Conservation (phyloP, 2,888 invertebrate genomes). For the Cephus spinipes region DNA sequence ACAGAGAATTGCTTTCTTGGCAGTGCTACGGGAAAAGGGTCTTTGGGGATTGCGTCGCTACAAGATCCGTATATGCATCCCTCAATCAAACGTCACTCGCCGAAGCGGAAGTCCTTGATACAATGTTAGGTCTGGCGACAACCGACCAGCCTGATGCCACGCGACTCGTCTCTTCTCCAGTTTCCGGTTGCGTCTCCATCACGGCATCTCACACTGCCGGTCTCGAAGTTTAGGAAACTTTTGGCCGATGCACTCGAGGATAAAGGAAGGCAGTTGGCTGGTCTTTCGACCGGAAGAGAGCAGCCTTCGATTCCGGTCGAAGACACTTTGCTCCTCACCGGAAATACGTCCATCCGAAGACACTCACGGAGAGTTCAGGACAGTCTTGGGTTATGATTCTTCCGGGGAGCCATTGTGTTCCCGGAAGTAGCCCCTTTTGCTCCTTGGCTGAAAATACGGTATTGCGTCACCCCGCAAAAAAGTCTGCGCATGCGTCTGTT, state of each 20-base stretch:
- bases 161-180: neutral
- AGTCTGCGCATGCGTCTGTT: neutral
- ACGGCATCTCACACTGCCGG: neutral
- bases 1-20: neutral
- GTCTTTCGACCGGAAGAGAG: conserved; percentile 41
- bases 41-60: neutral
- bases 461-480: neutral
- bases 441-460: neutral
- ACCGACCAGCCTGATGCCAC: neutral
- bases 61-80: neutral
- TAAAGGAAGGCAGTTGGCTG: conserved; percentile 46
- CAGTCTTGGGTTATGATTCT: neutral
- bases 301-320: conserved; percentile 44
- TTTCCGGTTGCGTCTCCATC: neutral
- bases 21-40: neutral
- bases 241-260: conserved; percentile 15
- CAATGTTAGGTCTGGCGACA: conserved; percentile 13
- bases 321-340: conserved; percentile 41
- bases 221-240: neutral
- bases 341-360: conserved; percentile 14
- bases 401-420: neutral
- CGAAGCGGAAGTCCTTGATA: conserved; percentile 7
- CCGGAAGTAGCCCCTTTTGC: neutral
- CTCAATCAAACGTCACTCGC: neutral
- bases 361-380: neutral